Base-by-base conservation (phyloP, 2,888 invertebrate species). In the Apeira syringaria region DNA sequence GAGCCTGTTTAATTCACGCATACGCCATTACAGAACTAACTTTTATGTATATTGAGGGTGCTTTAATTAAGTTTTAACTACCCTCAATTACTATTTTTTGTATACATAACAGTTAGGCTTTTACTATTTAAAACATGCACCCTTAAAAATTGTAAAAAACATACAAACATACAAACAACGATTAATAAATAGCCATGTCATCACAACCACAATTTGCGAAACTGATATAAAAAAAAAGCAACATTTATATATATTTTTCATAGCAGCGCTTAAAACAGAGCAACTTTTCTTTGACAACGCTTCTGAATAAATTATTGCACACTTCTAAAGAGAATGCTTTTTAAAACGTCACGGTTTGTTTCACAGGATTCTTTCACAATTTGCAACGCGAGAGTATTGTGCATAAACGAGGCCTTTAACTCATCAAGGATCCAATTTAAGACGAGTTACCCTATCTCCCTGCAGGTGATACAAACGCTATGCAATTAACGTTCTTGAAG, bases 401-500 rank as follows among this genome's bases (percentile, higher is more conserved):
- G 74, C 77, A 75, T 73, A 72, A 78, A 80, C 79, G 69, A 75
- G 72, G 73, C 71, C 77, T 80, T 83, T 80, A 74, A 74, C 71
- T 85, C 81, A 81, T 85, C 83, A 81, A 68, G 70, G 74, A 76
- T 81, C 77, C 81, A 86, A 85, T 85, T 85, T 83, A 62, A 73
- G 73, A 66, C 64, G 68, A 76, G 72, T 72, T 75, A 68, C 71
- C 58, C 55, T 57, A 52, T 60, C 65, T 67, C 66, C 74, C 80
- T 77, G 64, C 79, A 86, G 85, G 85, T 88, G 80, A 84, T 82
- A 85, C 82, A 79, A 79, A 78, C 79, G 77, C 76, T 83, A 86
- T 71, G 74, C 75, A 83, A 85, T 87, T 86, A 86, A 73, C 67
- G 69, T 72, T 73, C 60, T 65, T 58, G 55, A 39, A 59, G 61